A percentile compares a stretch with the other conserved stretches of the same genome.
Evolutionary conservation across 1,140 invertebrate genomes (phyloP).

Genomic region (Brachionus manjavacas): DNA sequence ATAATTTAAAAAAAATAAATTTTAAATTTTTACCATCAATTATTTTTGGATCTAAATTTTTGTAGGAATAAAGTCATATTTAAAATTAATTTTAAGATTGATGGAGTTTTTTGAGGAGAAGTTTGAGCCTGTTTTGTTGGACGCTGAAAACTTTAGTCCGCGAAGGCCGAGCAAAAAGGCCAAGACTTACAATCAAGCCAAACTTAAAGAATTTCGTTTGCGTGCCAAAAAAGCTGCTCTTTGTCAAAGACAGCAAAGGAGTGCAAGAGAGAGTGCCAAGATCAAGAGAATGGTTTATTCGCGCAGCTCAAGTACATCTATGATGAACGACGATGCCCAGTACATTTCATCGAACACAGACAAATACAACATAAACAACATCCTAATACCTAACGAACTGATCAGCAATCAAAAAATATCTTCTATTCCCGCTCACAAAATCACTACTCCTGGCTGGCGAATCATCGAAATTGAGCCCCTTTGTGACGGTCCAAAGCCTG

Average conservation of each 20-base stretch:
- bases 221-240: neutral
- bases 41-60: too few relatives aligned
- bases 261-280: neutral
- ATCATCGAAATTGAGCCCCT: neutral
- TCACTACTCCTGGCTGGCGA: neutral
- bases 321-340: neutral
- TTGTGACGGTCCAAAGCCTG: neutral
- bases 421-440: neutral
- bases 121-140: neutral
- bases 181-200: neutral
- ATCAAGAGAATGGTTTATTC: neutral
- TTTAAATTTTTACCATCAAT: too few relatives aligned
- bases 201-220: neutral
- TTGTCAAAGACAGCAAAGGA: neutral
- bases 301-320: neutral
- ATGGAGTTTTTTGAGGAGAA: neutral
- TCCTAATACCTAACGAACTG: neutral
- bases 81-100: neutral
- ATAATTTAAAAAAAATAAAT: too few relatives aligned
- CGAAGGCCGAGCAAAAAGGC: neutral
- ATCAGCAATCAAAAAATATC: neutral
- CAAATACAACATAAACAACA: neutral
- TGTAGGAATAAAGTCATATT: too few relatives aligned
- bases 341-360: neutral
- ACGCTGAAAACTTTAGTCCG: neutral